Percentiles rank a stretch among this genome's conserved stretches.
Evolutionary conservation across 2,113 vertebrate species (phyloP).

Genomic region (Neodontobutis hainanensis): DNA sequence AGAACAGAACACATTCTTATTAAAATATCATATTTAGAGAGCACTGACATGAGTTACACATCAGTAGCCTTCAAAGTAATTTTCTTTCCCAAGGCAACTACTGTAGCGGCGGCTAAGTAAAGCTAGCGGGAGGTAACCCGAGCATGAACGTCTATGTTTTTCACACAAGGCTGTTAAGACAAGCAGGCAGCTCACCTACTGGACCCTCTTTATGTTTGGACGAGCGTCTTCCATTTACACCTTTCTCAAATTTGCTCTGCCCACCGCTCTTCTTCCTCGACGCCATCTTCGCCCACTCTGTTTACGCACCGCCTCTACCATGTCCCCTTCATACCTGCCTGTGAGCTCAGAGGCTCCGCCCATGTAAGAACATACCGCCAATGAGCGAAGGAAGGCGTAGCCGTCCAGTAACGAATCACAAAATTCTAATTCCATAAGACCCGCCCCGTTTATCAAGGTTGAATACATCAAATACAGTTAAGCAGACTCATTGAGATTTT

Average conservation of each 20-base stretch:
- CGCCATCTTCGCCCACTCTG: slow-evolving; percentile 77
- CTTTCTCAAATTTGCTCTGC: slow-evolving; percentile 64
- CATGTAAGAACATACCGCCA: slow-evolving; percentile 24
- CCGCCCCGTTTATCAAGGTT: not conserved
- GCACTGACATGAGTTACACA: slow-evolving; percentile 5
- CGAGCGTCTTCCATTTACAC: slow-evolving; percentile 72
- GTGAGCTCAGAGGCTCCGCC: slow-evolving; percentile 38
- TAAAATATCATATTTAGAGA: not conserved
- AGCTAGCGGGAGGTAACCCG: slow-evolving; percentile 20
- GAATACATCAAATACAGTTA: not conserved
- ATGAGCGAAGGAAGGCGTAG: slow-evolving; percentile 3
- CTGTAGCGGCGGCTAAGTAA: slow-evolving; percentile 31
- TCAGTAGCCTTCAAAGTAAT: slow-evolving; percentile 10
- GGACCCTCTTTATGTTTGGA: slow-evolving; percentile 74
- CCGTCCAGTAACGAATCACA: slow-evolving; percentile 43
- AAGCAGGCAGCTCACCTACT: slow-evolving; percentile 64
- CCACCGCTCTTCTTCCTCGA: slow-evolving; percentile 70
- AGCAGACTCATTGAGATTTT: not conserved
- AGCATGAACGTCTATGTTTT: not conserved
- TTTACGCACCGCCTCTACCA: slow-evolving; percentile 54
- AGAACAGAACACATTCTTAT: not conserved
- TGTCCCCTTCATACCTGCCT: slow-evolving; percentile 59
- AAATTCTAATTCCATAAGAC: rapidly evolving
- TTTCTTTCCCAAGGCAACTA: slow-evolving; percentile 23
- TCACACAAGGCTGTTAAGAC: slow-evolving; percentile 1